Evolutionary conservation across 92 coral and sea anemone species (phyloP), one percentile per base, ranked within the genome.

Genomic region (Zoanthus gigantus): DNA sequence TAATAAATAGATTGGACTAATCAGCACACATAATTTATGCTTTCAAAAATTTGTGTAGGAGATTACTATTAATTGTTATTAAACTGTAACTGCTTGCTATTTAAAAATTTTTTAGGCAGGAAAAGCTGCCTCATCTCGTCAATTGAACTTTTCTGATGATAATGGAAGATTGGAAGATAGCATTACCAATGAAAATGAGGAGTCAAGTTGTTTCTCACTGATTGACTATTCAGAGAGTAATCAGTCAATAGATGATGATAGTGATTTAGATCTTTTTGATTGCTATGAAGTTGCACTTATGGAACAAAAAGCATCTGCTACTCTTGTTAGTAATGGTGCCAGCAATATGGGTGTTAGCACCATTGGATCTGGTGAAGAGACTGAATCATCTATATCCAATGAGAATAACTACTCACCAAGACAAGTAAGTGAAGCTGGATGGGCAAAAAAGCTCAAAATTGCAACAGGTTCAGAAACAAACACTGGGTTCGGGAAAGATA

Each of bases 251-350:
- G 37, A 76, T 28, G 75, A 46, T 81, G 74, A 13, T 74, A 81
- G 85, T 46, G 85, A 81, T 42, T 67, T 23, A 12, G 85, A 81
- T 10, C 56, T 81, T 6, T 81, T 81, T 67, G 85, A 18, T 23
- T 76, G 44, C 29, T 32, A 53, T 54, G 83, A 78, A 17, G 23
- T 14, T 56, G 23, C 71, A 65, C 42, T 12, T 23, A 12, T 66
- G 73, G 61, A 81, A 66, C 13, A 81, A 30, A 23, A 32, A n/a
- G 3, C 61, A 12, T n/a, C 45, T 23, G 18, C 42, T 42, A n/a
- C 23, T 63, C 10, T 47, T 16, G 45, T 48, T 42, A 42, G n/a
- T 32, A 61, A 47, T 10, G 57, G 73, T 46, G 57, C 14, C 9
- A 4, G 69, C 37, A 37, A 63, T 12, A 29, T 48, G 37, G 29